These are phyloP conservation scores for Apostichopus parvimensis DNA, from an alignment of 35 echinoderm and acorn worm species.

Conservation along the genomic window DNA sequence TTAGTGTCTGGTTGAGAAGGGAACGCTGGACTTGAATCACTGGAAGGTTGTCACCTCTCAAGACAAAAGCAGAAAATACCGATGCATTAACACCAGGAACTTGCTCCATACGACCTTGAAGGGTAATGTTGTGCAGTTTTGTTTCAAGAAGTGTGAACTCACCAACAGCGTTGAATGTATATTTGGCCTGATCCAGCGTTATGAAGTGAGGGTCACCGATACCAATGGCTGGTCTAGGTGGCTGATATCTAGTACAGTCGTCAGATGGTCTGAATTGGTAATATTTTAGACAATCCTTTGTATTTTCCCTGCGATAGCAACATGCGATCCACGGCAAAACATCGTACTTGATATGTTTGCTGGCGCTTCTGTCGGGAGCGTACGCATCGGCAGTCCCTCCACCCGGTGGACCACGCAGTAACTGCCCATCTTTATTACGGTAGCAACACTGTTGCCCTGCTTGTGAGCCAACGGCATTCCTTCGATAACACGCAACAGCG, in stretches of 20 bases:
- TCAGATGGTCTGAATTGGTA: slow-evolving; percentile 62
- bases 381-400: slow-evolving; percentile 45
- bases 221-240: slow-evolving; percentile 52
- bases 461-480: no score
- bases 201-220: slow-evolving; percentile 68
- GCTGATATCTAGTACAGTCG: slow-evolving; percentile 48
- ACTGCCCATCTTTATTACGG: background rate
- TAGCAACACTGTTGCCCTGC: slow-evolving; percentile 55
- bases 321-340: slow-evolving; percentile 45
- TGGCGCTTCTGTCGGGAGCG: background rate
- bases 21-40: slow-evolving; percentile 57
- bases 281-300: slow-evolving; percentile 51
- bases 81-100: slow-evolving; percentile 29
- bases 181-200: background rate
- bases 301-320: background rate
- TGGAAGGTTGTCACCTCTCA: slow-evolving; percentile 19
- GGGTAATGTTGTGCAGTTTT: no score
- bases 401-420: background rate
- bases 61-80: slow-evolving; percentile 66
- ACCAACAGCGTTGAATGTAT: no score
- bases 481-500: background rate
- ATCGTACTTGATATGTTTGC: slow-evolving; percentile 4
- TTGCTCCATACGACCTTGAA: background rate
- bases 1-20: slow-evolving; percentile 3
- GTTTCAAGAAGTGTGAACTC: no score